Conservation (phyloP, 1,140 invertebrate genomes). For the Drosophila bocqueti region DNA sequence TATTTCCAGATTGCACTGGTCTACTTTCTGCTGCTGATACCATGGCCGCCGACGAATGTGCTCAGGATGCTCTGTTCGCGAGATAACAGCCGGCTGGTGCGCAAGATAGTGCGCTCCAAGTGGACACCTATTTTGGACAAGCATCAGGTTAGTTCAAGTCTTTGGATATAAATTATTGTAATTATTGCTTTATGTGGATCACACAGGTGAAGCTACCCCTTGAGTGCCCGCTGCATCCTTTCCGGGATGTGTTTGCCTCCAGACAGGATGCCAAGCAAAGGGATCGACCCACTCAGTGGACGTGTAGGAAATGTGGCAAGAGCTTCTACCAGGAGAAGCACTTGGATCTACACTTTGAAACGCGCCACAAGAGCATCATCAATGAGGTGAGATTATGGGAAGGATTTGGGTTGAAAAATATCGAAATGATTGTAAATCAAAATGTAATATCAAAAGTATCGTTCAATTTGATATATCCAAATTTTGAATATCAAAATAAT, state of each 20-base stretch:
- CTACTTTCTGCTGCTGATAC: constrained; percentile 87
- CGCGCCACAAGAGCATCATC: constrained; percentile 93
- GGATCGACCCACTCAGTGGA: constrained; percentile 94
- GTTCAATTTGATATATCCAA: no score
- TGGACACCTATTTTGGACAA: constrained; percentile 95
- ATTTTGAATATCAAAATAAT: no score
- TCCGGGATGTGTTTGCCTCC: constrained; percentile 93
- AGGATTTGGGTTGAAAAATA: neutral
- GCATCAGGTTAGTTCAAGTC: constrained; percentile 87
- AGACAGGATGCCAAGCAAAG: constrained; percentile 93
- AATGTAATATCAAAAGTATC: no score
- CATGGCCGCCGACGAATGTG: constrained; percentile 93
- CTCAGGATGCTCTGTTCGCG: constrained; percentile 94
- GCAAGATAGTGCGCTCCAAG: constrained; percentile 95
- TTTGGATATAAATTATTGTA: no score
- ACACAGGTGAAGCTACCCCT: constrained; percentile 89
- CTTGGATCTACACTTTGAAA: constrained; percentile 95
- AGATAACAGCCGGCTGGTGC: constrained; percentile 94
- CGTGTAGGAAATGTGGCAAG: constrained; percentile 96
- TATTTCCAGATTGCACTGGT: constrained; percentile 68
- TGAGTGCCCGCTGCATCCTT: constrained; percentile 95
- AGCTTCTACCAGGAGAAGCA: constrained; percentile 95
- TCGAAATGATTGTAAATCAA: no score
- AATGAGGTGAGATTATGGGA: constrained; percentile 89
- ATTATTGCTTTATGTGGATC: neutral